Base-by-base conservation (phyloP, 2,888 invertebrate species). In the Acrobasis consociella region DNA sequence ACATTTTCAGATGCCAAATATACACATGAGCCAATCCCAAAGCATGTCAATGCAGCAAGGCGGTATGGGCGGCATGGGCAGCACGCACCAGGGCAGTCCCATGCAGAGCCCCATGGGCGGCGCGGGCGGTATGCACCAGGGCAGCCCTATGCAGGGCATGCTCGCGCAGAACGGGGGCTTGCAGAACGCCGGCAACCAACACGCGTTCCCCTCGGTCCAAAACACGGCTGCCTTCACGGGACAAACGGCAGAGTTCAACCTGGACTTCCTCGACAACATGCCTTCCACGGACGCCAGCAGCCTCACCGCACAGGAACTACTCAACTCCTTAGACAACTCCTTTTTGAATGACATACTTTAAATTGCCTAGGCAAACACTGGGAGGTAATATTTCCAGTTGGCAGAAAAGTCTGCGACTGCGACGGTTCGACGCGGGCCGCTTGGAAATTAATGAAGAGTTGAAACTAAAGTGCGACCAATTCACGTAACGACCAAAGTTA, bases 221-320 rank as follows among this genome's bases (percentile, higher is more conserved):
- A 76, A 72, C 67, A 74, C 92, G 74, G 84, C 93, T 75, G 87
- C 91, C 76, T 93, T 89, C 79, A 82, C 92, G 61, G 93, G 91
- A 67, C 90, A 92, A 63, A 85, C 93, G 67, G 82, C 93, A 9
- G 96, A 97, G 87, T 96, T 97, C 86, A 96, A 95, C 85, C 94
- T 97, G 75, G 97, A 97, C 93, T 97, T 97, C 91, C 94, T 97
- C 67, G 97, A 97, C 85, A 96, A 95, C 89, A 94, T 97, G 84
- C 95, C 96, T 63, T 93, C 96, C 72, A 94, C 94, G 60, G 97
- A 97, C 85, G 94, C 96, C 65, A 94, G 94, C 78, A 95, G 94
- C 78, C 95, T 96, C 86, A 95, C 96, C 74, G 96, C 97, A 65
- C 96, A 97, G 83, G 97, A 97, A 81, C 90, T 97, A 68, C 93